A percentile compares a stretch with the other conserved stretches of the same genome.
Conservation (phyloP, 1,140 invertebrate species). For the Fopius arisanus region DNA sequence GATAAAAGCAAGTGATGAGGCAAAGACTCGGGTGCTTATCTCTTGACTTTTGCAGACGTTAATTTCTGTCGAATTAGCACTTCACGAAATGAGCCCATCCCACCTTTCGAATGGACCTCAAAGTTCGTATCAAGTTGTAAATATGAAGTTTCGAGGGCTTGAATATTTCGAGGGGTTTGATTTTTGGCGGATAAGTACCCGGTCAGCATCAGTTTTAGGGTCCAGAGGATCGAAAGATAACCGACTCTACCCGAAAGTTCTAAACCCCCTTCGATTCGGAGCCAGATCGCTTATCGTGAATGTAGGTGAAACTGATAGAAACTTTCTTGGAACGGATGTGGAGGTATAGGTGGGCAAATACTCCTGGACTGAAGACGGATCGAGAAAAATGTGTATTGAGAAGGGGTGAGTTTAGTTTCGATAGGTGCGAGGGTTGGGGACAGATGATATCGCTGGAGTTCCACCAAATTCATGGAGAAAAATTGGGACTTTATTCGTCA, state of each 20-base stretch:
- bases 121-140: neutral
- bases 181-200: slow-evolving; percentile 15
- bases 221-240: slow-evolving; percentile 20
- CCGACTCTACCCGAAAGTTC: slow-evolving; percentile 6
- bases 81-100: neutral
- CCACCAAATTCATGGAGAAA: neutral
- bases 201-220: slow-evolving; percentile 4
- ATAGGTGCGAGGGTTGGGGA: neutral
- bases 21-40: slow-evolving; percentile 3
- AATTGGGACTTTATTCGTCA: neutral
- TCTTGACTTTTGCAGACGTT: neutral
- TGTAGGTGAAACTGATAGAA: neutral
- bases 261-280: neutral
- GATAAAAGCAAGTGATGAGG: slow-evolving; percentile 7
- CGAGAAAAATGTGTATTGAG: neutral
- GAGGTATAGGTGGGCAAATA: neutral
- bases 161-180: neutral
- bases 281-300: neutral
- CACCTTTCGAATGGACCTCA: neutral
- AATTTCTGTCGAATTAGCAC: neutral
- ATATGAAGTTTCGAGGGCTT: neutral
- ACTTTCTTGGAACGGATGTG: slow-evolving; percentile 1
- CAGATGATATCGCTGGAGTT: neutral
- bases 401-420: neutral
- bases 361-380: neutral